These are phyloP conservation scores for Azorinus chamasolen DNA, from an alignment of 2,888 invertebrate genomes.

Conservation along the genomic window DNA sequence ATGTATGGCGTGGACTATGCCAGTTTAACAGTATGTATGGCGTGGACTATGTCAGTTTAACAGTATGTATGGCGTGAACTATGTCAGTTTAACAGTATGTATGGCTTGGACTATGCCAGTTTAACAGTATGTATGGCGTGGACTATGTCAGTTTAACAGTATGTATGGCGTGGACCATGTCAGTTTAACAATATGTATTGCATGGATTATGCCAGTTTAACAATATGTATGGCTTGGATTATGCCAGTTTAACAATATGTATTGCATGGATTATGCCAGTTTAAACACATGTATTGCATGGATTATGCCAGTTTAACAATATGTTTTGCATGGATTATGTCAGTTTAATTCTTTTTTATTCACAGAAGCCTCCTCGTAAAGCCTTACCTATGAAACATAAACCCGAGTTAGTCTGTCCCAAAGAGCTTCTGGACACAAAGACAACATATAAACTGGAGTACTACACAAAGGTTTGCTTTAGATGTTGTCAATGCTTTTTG, in stretches of 20 bases:
- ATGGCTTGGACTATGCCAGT: constrained; percentile 37
- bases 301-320: constrained; percentile 30
- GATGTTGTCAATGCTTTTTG: too few relatives aligned
- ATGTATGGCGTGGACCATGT: constrained; percentile 43
- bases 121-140: constrained; percentile 4
- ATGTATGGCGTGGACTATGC: too few relatives aligned
- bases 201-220: too few relatives aligned
- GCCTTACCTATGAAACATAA: constrained; percentile 2
- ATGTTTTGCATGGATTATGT: too few relatives aligned
- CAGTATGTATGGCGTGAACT: constrained; percentile 1
- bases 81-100: too few relatives aligned
- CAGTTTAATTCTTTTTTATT: too few relatives aligned
- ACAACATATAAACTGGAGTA: constrained; percentile 53
- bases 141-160: too few relatives aligned
- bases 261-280: too few relatives aligned
- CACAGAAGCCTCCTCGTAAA: constrained; percentile 20
- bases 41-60: constrained; percentile 28
- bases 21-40: too few relatives aligned
- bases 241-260: constrained; percentile 7
- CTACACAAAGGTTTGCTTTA: constrained; percentile 42
- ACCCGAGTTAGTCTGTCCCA: constrained; percentile 5
- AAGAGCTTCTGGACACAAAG: constrained; percentile 1
- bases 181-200: neutral
- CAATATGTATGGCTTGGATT: constrained; percentile 46
- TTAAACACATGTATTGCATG: constrained; percentile 37